Evolutionary conservation across 2,888 invertebrate species (phyloP), one percentile per base, ranked within the genome.

Genomic region (Poecilus cupreus): DNA sequence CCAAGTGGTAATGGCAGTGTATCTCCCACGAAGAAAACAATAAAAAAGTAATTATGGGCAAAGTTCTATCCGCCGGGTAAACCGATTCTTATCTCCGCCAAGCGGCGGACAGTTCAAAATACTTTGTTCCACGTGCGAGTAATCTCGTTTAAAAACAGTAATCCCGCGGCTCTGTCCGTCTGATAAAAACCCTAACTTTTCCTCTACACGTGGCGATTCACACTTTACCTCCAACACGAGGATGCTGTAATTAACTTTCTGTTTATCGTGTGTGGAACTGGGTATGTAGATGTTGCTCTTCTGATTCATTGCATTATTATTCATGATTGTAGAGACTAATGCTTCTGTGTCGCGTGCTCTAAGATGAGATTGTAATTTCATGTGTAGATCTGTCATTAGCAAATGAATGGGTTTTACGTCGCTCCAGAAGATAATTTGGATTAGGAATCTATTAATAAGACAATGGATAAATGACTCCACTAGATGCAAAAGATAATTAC

Each of bases 111-210:
- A 79, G 79, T 70, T 37, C 11, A 80, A 70, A 70, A 72, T 80
- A 72, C 72, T 72, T 72, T 72, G 79, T 64, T 78, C 32, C 79
- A 80, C 80, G 80, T 80, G 80, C 43, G 43, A 70, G 80, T 80
- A 72, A 80, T 80, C 80, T 72, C 80, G 72, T 80, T 80, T 72
- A 72, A 80, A 72, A 80, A 72, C 80, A 80, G 80, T 80, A 80
- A 80, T 80, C 80, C 80, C 22, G 13, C 72, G 11, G 57, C 77
- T 57, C 77, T 8, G 24, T 13, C 8, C 2, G 20, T 8, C n/a
- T 0, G 46, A 78, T 68, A 78, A 78, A 78, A 78, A 64, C 26
- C 26, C 49, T 64, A 78, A 78, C 78, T 68, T 68, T 77, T 77
- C 10, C 51, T 16, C 11, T 6, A 8, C 64, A 46, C 72, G 72